Percentiles rank a stretch among this genome's conserved stretches.
Conservation (phyloP, 2,888 invertebrate species). For the Panopea generosa region DNA sequence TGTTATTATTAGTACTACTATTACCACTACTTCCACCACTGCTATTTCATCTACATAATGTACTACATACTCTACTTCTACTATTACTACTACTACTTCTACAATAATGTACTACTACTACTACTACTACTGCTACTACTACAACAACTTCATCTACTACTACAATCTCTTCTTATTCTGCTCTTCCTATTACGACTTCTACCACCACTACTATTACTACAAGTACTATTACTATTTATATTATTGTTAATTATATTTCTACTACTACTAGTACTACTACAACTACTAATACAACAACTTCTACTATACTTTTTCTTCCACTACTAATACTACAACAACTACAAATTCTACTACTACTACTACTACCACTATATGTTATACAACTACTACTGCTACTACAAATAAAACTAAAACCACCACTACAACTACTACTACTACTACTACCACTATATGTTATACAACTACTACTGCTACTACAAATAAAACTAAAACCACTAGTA, state of each 20-base stretch:
- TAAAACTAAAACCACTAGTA: too few species aligned
- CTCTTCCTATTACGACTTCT: not conserved
- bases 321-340: too few species aligned
- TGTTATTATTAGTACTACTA: too few species aligned
- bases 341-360: too few species aligned
- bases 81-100: not conserved
- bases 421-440: too few species aligned
- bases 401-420: too few species aligned
- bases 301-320: too few species aligned
- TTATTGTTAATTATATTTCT: constrained; percentile 1
- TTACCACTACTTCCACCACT: not conserved
- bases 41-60: not conserved
- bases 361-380: too few species aligned
- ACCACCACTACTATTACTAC: not conserved
- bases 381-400: too few species aligned
- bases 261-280: constrained; percentile 8
- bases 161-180: not conserved
- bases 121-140: not conserved
- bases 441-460: too few species aligned
- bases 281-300: too few species aligned
- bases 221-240: not conserved
- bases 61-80: not conserved
- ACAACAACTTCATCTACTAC: not conserved
- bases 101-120: not conserved
- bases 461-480: too few species aligned